Percentiles rank a stretch among this genome's conserved stretches.
phyloP scores from a whole-genome alignment of 1,140 invertebrate species.

The Argopecten irradians region DNA sequence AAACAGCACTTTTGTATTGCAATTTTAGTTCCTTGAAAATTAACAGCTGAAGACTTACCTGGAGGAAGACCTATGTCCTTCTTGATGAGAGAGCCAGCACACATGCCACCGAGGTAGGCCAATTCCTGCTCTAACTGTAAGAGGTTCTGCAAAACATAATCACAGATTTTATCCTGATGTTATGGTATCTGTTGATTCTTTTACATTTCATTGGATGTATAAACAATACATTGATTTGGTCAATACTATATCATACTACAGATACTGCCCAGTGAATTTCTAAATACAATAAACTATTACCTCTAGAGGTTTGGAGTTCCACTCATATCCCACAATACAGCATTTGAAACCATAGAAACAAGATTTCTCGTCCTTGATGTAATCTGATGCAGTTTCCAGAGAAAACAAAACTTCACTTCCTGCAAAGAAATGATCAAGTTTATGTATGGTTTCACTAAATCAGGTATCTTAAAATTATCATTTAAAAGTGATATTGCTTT shows the following conservation, averaged over 20 bases:
- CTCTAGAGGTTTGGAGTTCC: constrained; percentile 81
- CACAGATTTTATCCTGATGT: neutral
- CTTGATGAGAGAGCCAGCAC: constrained; percentile 91
- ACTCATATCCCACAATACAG: constrained; percentile 94
- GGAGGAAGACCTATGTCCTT: constrained; percentile 87
- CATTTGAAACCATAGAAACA: constrained; percentile 94
- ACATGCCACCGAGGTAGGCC: constrained; percentile 92
- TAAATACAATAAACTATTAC: constrained; percentile 56
- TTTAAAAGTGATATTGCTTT: too few species aligned
- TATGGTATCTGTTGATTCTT: too few species aligned
- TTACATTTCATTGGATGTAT: neutral
- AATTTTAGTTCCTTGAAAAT: constrained; percentile 36
- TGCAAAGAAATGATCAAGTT: constrained; percentile 61
- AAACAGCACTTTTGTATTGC: too few species aligned
- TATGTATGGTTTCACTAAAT: too few species aligned
- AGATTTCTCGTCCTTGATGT: constrained; percentile 93
- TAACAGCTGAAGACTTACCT: constrained; percentile 72
- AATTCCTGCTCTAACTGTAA: constrained; percentile 93
- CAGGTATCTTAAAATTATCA: too few species aligned
- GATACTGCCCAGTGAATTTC: neutral
- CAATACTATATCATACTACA: neutral
- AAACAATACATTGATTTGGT: neutral
- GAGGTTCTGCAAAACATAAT: constrained; percentile 78
- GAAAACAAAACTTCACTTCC: constrained; percentile 97
- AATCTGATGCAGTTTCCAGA: constrained; percentile 95